Percentiles rank a stretch among this genome's conserved stretches.
These are phyloP conservation scores for Brachionus rotundiformis DNA, from an alignment of 1,140 invertebrate genomes.

Conservation along the genomic window DNA sequence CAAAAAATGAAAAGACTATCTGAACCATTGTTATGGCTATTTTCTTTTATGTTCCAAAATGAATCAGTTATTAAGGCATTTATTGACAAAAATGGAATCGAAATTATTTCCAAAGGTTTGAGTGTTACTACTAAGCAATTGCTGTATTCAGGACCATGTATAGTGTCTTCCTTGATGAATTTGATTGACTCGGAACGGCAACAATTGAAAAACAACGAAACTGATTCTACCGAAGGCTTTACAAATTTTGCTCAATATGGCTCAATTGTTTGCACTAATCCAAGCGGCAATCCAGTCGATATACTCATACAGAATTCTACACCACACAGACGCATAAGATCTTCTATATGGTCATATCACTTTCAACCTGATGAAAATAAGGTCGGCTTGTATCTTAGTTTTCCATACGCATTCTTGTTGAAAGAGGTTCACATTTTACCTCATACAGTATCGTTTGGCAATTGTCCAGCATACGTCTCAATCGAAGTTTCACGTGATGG, in stretches of 20 bases:
- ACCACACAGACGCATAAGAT: conserved; percentile 77
- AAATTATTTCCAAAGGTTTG: conserved; percentile 56
- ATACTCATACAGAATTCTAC: conserved; percentile 75
- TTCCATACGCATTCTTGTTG: conserved; percentile 84
- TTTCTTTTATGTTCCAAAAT: conserved; percentile 73
- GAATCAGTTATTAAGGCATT: conserved; percentile 72
- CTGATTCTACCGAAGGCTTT: conserved; percentile 70
- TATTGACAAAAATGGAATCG: conserved; percentile 66
- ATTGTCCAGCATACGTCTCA: conserved; percentile 83
- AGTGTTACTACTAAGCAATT: background rate
- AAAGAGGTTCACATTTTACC: conserved; percentile 84
- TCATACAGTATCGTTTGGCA: conserved; percentile 78
- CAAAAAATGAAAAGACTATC: conserved; percentile 65
- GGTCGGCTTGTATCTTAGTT: conserved; percentile 79
- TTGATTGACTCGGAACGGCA: conserved; percentile 43
- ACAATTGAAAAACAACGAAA: conserved; percentile 56
- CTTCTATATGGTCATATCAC: conserved; percentile 86
- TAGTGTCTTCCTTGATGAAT: conserved; percentile 37
- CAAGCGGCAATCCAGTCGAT: conserved; percentile 81
- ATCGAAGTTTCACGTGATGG: conserved; percentile 73
- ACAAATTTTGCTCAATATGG: conserved; percentile 81
- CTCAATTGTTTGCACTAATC: conserved; percentile 76
- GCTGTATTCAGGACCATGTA: conserved; percentile 31
- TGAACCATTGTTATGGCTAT: conserved; percentile 75
- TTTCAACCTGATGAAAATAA: conserved; percentile 86